Evolutionary conservation across 2,113 vertebrate species (phyloP).

Genomic region (Tenrec ecaudatus): DNA sequence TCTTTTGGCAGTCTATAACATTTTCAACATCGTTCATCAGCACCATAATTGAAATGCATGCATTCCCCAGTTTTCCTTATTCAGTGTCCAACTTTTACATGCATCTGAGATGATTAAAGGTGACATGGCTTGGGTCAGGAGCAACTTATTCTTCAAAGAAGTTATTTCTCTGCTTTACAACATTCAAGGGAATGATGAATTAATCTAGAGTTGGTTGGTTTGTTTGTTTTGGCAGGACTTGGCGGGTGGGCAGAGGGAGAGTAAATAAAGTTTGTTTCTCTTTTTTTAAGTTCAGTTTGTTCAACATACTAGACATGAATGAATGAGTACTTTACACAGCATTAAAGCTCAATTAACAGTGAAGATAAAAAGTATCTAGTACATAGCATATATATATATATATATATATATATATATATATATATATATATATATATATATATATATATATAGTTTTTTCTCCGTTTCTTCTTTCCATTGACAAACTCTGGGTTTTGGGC

Average conservation of each 20-base stretch:
- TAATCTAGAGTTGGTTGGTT: not conserved
- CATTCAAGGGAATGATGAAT: not conserved
- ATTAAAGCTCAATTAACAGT: not conserved
- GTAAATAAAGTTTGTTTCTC: not conserved
- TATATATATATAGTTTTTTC: too few relatives aligned
- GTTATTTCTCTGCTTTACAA: not conserved
- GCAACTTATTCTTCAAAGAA: not conserved
- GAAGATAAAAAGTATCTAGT: not conserved
- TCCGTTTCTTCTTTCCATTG: not conserved
- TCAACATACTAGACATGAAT: not conserved
- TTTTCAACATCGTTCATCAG: too few relatives aligned
- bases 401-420: too few relatives aligned
- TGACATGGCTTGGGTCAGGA: not conserved
- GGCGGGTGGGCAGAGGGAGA: not conserved
- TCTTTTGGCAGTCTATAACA: too few relatives aligned
- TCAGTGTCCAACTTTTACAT: too few relatives aligned
- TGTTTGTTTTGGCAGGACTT: not conserved
- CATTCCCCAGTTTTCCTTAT: too few relatives aligned
- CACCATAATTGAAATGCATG: too few relatives aligned
- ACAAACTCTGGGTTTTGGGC: not conserved
- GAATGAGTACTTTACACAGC: not conserved
- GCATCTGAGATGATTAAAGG: too few relatives aligned
- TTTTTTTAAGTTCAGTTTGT: constrained; percentile 11
- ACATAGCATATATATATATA: not conserved
- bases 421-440: too few relatives aligned